These are phyloP conservation scores for Pyrrhura leucotis DNA, from an alignment of 2,797 vertebrate species.

Conservation along the genomic window DNA sequence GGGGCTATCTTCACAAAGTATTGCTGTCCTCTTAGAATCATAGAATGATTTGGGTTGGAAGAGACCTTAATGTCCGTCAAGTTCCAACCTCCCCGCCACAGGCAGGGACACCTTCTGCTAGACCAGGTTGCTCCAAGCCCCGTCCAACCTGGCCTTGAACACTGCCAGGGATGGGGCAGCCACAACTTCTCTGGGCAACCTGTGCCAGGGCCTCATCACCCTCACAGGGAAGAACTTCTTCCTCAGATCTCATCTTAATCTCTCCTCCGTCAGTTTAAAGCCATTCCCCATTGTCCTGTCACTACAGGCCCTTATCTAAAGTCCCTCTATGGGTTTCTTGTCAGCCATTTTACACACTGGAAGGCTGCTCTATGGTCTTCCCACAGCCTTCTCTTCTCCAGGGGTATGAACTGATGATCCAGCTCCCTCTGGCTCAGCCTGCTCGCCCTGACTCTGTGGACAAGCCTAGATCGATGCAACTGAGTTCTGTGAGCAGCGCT, in stretches of 20 bases:
- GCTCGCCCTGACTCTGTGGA: background rate
- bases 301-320: background rate
- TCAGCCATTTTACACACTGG: background rate
- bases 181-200: background rate
- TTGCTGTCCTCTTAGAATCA: background rate
- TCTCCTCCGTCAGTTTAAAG: background rate
- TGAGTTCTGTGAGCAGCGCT: background rate
- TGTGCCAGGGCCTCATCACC: background rate
- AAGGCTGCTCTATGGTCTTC: background rate
- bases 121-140: background rate
- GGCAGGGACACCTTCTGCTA: background rate
- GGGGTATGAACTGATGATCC: too few relatives aligned
- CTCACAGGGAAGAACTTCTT: background rate
- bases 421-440: background rate
- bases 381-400: background rate
- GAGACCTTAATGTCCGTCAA: background rate
- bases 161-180: background rate
- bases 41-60: background rate
- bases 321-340: background rate
- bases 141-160: background rate
- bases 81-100: background rate
- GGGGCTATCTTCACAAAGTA: background rate
- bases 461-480: background rate
- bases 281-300: background rate
- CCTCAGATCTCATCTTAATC: background rate